phyloP scores from a whole-genome alignment of 1,140 invertebrate species.

The Aphaenogaster rudis region DNA sequence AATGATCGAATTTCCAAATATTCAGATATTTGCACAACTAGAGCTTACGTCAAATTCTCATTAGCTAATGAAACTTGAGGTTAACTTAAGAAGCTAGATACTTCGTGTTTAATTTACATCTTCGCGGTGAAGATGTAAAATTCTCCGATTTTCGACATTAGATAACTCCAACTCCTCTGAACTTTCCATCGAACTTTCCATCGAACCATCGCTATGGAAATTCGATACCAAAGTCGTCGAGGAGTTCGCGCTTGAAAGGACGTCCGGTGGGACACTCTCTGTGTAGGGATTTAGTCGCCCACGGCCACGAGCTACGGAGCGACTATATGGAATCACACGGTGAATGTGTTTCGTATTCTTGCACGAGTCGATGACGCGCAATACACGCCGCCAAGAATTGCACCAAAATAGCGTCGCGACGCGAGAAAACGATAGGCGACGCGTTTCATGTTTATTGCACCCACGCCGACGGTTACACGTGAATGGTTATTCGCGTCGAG shows the following conservation, averaged over 20 bases:
- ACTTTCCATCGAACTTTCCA: constrained; percentile 4
- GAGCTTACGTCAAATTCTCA: background rate
- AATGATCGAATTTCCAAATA: background rate
- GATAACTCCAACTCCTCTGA: background rate
- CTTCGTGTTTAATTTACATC: background rate
- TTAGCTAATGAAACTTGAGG: background rate
- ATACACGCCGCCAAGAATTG: constrained; percentile 10
- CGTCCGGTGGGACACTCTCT: background rate
- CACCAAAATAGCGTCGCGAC: constrained; percentile 37
- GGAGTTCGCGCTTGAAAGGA: constrained; percentile 16
- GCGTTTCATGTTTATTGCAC: constrained; percentile 39
- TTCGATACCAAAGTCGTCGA: constrained; percentile 15
- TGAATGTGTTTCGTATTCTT: constrained; percentile 41
- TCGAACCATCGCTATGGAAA: constrained; percentile 21
- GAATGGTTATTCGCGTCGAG: constrained; percentile 43
- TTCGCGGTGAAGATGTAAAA: background rate
- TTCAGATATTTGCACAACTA: background rate
- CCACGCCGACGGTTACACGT: constrained; percentile 2
- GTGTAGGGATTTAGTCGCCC: constrained; percentile 7
- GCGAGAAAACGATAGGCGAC: constrained; percentile 15
- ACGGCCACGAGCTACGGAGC: background rate
- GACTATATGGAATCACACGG: background rate
- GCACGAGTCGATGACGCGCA: constrained; percentile 22
- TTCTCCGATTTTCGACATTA: background rate
- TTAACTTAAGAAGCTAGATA: background rate